These are phyloP conservation scores for Smittia aterrima DNA, from an alignment of 2,888 invertebrate genomes.

Conservation along the genomic window DNA sequence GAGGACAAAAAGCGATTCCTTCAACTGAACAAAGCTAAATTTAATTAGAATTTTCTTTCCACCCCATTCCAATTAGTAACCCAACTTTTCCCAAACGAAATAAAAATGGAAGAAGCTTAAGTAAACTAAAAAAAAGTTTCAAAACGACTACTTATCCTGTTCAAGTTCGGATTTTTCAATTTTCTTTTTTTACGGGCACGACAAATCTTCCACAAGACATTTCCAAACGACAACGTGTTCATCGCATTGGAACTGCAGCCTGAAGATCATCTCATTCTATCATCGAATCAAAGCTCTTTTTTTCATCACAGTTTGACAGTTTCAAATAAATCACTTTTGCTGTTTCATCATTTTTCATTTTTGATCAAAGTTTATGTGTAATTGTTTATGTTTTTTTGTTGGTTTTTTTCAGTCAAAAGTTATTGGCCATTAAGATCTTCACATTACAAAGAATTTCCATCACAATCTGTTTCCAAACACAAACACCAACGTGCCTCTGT, in stretches of 20 bases:
- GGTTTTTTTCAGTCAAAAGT: conserved; percentile 37
- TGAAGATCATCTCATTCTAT: conserved; percentile 9
- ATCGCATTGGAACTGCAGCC: conserved; percentile 22
- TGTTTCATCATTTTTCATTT: conserved; percentile 40
- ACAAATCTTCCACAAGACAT: conserved; percentile 17
- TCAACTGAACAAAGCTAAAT: too few species aligned
- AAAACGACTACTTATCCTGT: conserved; percentile 27
- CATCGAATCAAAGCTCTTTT: not conserved
- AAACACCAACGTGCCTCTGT: conserved; percentile 31
- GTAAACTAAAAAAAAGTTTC: not conserved
- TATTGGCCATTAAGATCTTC: conserved; percentile 37
- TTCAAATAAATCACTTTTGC: conserved; percentile 30
- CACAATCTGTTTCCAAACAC: conserved; percentile 13
- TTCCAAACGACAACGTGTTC: not conserved
- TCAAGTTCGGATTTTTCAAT: conserved; percentile 35
- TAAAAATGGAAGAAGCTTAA: not conserved
- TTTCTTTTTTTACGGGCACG: conserved; percentile 16
- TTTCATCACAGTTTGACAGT: not conserved
- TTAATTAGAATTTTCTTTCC: too few species aligned
- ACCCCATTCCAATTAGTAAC: too few species aligned
- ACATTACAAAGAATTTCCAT: conserved; percentile 1
- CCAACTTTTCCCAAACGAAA: not conserved
- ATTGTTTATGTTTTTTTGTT: not conserved
- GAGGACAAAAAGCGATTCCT: not conserved
- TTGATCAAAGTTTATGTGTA: conserved; percentile 8